Evolutionary conservation across 2,888 invertebrate species (phyloP), one percentile per base, ranked within the genome.

Genomic region (Habroteleia sp.): DNA sequence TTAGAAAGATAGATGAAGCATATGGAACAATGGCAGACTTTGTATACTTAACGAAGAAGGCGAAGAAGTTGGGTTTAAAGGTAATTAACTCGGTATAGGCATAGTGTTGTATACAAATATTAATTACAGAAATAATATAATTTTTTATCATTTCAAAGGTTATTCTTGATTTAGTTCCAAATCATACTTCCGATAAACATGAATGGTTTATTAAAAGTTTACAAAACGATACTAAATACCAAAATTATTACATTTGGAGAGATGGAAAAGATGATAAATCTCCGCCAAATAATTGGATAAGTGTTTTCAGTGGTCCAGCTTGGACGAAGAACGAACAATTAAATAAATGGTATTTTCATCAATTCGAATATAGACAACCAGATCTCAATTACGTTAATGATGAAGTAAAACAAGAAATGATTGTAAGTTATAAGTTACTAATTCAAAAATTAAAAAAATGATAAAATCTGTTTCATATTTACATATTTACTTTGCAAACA

Each of bases 21-120:
- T 96, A 93, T 83, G 96, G 97, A 0, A 93, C 91, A 0, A 89
- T 95, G 87, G 89, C 89, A 0, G 95, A 96, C 86, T 94, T 97
- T 46, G 89, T 91, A 1, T 85, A 90, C 0, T 85, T 95, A 6
- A 83, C 93, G 0, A 78, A 77, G 0, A 89, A 87, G 73, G 92
- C 94, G 0, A 92, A 93, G 44, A 83, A 87, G 14, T 14, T 62
- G 1, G 63, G 63, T 17, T 10, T 71, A 5, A 71, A 71, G 33
- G 69, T 71, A 25, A 5, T n/a, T n/a, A n/a, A n/a, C n/a, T n/a
- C n/a, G n/a, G n/a, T n/a, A n/a, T n/a, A n/a, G n/a, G n/a, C n/a
- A n/a, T n/a, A n/a, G n/a, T n/a, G n/a, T n/a, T n/a, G n/a, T n/a
- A n/a, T n/a, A n/a, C n/a, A n/a, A n/a, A n/a, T n/a, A n/a, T n/a